phyloP scores from a whole-genome alignment of 2,888 invertebrate genomes.

The Drosophila sordidula region DNA sequence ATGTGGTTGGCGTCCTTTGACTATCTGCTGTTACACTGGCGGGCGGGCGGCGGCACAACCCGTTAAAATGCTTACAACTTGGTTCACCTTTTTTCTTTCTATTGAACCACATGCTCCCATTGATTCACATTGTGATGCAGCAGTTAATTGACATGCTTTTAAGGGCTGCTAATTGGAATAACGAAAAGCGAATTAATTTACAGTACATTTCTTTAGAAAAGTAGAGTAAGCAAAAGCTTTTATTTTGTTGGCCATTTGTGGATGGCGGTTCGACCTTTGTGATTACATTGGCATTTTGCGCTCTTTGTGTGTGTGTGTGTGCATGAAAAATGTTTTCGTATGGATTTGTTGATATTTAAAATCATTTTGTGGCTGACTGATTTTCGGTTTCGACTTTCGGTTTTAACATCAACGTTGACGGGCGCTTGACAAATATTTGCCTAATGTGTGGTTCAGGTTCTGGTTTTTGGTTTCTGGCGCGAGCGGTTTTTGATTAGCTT shows the following conservation, averaged over 20 bases:
- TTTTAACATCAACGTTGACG: slow-evolving; percentile 27
- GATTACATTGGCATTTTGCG: slow-evolving; percentile 53
- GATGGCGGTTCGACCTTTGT: slow-evolving; percentile 28
- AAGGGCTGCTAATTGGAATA: slow-evolving; percentile 66
- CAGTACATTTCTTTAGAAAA: slow-evolving; percentile 28
- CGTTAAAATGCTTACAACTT: slow-evolving; percentile 13
- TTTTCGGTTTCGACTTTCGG: slow-evolving; percentile 50
- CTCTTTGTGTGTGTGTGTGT: neutral
- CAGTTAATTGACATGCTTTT: slow-evolving; percentile 31
- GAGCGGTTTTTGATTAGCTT: slow-evolving; percentile 79
- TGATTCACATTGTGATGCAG: slow-evolving; percentile 10
- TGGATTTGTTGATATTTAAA: slow-evolving; percentile 72
- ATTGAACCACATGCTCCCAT: slow-evolving; percentile 9
- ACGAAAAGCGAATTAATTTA: slow-evolving; percentile 46
- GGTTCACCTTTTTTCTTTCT: slow-evolving; percentile 5
- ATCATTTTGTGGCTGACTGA: slow-evolving; percentile 75
- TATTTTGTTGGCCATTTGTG: slow-evolving; percentile 23
- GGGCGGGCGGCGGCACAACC: neutral
- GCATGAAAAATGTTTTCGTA: slow-evolving; percentile 48
- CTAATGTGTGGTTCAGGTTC: slow-evolving; percentile 73
- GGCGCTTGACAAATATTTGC: slow-evolving; percentile 73
- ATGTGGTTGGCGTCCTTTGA: slow-evolving; percentile 25
- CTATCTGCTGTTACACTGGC: slow-evolving; percentile 24
- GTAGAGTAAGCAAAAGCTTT: slow-evolving; percentile 11
- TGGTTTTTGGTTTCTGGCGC: slow-evolving; percentile 54